A percentile compares a stretch with the other conserved stretches of the same genome.
Evolutionary conservation across 2,888 invertebrate genomes (phyloP).

Genomic region (Cosmopolites sordidus): DNA sequence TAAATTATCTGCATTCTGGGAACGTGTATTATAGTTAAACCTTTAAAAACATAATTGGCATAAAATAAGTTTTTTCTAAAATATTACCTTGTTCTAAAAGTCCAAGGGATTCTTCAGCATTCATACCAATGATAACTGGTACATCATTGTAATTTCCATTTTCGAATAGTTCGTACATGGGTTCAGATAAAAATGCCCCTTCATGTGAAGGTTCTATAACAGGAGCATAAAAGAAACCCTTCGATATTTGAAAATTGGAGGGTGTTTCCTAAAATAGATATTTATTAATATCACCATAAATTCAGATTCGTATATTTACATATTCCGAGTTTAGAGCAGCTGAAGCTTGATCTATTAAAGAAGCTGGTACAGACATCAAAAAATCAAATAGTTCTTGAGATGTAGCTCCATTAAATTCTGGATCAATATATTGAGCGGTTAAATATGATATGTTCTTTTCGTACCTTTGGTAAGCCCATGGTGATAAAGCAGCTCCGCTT

Average conservation of each 20-base stretch:
- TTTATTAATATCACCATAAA: too few species aligned
- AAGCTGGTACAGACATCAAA: conserved; percentile 15
- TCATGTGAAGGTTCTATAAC: conserved; percentile 20
- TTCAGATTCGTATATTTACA: conserved; percentile 5
- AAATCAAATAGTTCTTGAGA: conserved; percentile 16
- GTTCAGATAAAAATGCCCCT: conserved; percentile 23
- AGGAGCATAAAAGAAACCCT: conserved; percentile 22
- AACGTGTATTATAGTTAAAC: too few species aligned
- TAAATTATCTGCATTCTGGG: too few species aligned
- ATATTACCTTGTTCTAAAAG: conserved; percentile 13
- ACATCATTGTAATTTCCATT: conserved; percentile 16
- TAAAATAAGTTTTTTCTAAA: background rate
- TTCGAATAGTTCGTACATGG: conserved; percentile 12
- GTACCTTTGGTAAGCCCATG: conserved; percentile 25
- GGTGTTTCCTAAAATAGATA: conserved; percentile 10
- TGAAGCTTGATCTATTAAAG: conserved; percentile 21
- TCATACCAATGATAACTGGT: conserved; percentile 20
- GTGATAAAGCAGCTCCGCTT: conserved; percentile 16
- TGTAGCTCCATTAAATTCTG: conserved; percentile 12
- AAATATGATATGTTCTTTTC: conserved; percentile 13
- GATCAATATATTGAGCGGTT: conserved; percentile 14
- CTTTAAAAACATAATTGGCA: too few species aligned
- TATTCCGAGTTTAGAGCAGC: background rate
- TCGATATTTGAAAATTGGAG: conserved; percentile 19
- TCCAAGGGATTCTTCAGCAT: conserved; percentile 21